Base-by-base conservation (phyloP, 2,888 invertebrate genomes). In the Cantharis flavilabris region DNA sequence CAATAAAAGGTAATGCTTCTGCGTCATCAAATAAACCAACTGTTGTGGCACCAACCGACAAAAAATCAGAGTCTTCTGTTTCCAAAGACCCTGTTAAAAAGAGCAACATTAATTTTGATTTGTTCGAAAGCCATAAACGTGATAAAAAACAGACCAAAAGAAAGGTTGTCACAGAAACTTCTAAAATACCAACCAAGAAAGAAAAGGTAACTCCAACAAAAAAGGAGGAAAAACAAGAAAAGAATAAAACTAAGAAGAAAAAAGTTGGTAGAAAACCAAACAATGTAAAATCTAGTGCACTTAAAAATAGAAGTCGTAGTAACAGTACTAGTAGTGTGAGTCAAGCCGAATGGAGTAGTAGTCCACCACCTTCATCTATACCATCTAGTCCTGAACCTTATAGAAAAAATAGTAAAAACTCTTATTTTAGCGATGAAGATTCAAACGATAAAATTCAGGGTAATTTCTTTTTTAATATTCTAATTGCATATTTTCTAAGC, bases 341-440 rank as follows among this genome's bases (percentile, higher is more conserved):
- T 72, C 75, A 64, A 11, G 75, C 70, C 14, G 71, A 73, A n/a
- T 83, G 83, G 80, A 83, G 85, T 62, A 86, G 85, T 74, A 88
- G 86, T 78, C 87, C 88, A 11, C 87, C 87, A n/a, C 85, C 86
- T 10, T 86, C 87, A 4, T 85, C 85, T 84, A 84, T 84, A 5
- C 86, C 87, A 62, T 86, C 87, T 3, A 87, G 86, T 78, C 87
- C 87, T 1, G 88, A 88, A 28, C 81, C 80, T 72, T 83, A 83
- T 9, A 83, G 83, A 16, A 83, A 84, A 72, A 77, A 80, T 69
- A 81, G 80, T 33, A 80, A 81, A 71, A 76, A 65, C 23, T 64
- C 71, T 10, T 78, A 81, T 28, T 72, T 80, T 14, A 83, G 82
- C 33, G 84, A 85, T 75, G 82, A 81, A 16, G 83, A 85, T 69